Evolutionary conservation across 2,797 vertebrate genomes (phyloP).

Genomic region (Takifugu rubripes): DNA sequence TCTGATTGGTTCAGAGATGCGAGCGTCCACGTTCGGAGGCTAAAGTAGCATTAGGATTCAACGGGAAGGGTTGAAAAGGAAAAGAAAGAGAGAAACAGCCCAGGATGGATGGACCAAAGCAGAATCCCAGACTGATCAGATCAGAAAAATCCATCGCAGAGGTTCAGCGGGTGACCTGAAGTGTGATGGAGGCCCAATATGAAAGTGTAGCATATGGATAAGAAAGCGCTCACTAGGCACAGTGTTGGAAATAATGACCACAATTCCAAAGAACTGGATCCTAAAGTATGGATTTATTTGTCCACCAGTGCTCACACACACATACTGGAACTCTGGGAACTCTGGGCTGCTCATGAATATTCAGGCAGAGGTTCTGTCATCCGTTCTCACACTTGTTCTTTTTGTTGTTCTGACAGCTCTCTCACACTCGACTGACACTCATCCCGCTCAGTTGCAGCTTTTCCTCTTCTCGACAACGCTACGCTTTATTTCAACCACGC

Average conservation of each 20-base stretch:
- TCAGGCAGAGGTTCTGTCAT: constrained; percentile 20
- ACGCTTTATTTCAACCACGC: too few species aligned
- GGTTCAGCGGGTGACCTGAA: too few species aligned
- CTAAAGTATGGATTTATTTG: too few species aligned
- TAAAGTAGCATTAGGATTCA: background rate
- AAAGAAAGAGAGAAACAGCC: background rate
- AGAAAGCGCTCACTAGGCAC: too few species aligned
- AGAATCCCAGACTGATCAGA: too few species aligned
- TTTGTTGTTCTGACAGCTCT: constrained; percentile 30
- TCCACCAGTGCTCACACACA: background rate
- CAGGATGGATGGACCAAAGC: background rate
- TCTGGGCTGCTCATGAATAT: constrained; percentile 36
- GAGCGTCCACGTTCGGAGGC: constrained; percentile 10
- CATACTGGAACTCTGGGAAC: constrained; percentile 27
- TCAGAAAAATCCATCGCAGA: too few species aligned
- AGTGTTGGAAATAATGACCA: background rate
- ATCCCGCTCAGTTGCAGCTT: constrained; percentile 13
- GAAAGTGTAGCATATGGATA: too few species aligned
- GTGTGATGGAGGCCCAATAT: background rate
- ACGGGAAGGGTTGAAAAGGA: background rate
- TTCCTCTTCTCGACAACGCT: too few species aligned
- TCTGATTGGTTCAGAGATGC: constrained; percentile 3
- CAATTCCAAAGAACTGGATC: background rate
- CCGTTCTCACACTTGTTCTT: constrained; percentile 43
- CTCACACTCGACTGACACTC: constrained; percentile 27